Evolutionary conservation across 2,888 invertebrate genomes (phyloP), one percentile per base, ranked within the genome.

Genomic region (Griposia aprilina): DNA sequence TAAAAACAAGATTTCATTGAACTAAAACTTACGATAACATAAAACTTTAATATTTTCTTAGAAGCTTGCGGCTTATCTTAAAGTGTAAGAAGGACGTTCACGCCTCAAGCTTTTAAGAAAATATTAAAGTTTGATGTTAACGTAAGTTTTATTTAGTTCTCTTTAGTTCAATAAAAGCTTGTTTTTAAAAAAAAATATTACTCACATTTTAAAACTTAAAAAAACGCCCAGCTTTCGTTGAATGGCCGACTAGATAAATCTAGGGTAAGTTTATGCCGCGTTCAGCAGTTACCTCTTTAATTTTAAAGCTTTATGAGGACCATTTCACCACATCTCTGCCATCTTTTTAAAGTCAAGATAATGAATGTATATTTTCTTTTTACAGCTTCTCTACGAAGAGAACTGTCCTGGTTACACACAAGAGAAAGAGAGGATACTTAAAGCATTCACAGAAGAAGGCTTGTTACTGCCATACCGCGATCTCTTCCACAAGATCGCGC

Each of bases 401-500:
- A 97, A 97, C 84, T 97, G 97, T 88, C 95, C 95, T 17, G 92
- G 95, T 59, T 97, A 97, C 88, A 91, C 89, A 52, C 94, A 96
- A 91, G 97, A 97, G 88, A 97, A 96, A 86, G 91, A 95, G 83
- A 93, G 96, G 78, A 93, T 97, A 73, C 88, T 96, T 63, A 92
- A 94, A 66, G 96, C 95, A 3, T 96, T 95, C 84, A 91, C 90
- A 11, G 94, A 96, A 20, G 97, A 96, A 89, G 95, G 96, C 15
- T 86, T 96, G n/a, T 85, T 97, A 60, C 79, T 90, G 62, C 96
- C 96, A 2, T 96, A 97, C 83, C 93, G 92, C 78, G 96, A 97
- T 74, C 86, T 97, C 2, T 96, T 97, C 72, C 93, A 95, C 84
- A 95, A 95, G 87, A 95, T 97, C 65, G 94, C 96, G 20, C 94